A percentile compares a stretch with the other conserved stretches of the same genome.
phyloP scores from a whole-genome alignment of 2,888 invertebrate species.

The Synergus itoensis region DNA sequence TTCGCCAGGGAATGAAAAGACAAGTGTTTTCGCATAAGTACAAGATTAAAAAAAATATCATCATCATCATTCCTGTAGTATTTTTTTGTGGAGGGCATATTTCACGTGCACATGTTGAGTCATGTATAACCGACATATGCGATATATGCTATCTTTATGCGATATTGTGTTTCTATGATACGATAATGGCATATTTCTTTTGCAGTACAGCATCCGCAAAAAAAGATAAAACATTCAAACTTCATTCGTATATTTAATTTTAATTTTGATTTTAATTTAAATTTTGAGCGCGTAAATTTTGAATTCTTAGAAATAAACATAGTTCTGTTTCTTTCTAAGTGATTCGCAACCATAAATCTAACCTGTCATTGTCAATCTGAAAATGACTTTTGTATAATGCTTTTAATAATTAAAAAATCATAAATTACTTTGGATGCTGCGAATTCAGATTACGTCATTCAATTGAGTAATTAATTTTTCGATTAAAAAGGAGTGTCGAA shows the following conservation, averaged over 20 bases:
- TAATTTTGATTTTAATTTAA: too few species aligned
- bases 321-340: too few species aligned
- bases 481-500: not conserved
- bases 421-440: too few species aligned
- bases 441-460: not conserved
- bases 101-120: slow-evolving; percentile 29
- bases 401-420: too few species aligned
- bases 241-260: not conserved
- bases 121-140: slow-evolving; percentile 2
- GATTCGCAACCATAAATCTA: too few species aligned
- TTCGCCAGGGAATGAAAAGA: not conserved
- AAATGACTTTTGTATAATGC: not conserved
- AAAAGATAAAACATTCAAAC: not conserved
- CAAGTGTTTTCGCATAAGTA: not conserved
- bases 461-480: not conserved
- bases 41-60: not conserved
- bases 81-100: slow-evolving; percentile 20
- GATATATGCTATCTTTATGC: slow-evolving; percentile 16
- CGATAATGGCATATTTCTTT: slow-evolving; percentile 22
- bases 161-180: slow-evolving; percentile 33
- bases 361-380: not conserved
- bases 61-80: not conserved
- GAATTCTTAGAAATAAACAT: too few species aligned
- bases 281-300: too few species aligned
- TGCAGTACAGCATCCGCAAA: not conserved